A percentile compares a stretch with the other conserved stretches of the same genome.
phyloP scores from a whole-genome alignment of 2,888 invertebrate genomes.

The Oxyscelio sp. region DNA sequence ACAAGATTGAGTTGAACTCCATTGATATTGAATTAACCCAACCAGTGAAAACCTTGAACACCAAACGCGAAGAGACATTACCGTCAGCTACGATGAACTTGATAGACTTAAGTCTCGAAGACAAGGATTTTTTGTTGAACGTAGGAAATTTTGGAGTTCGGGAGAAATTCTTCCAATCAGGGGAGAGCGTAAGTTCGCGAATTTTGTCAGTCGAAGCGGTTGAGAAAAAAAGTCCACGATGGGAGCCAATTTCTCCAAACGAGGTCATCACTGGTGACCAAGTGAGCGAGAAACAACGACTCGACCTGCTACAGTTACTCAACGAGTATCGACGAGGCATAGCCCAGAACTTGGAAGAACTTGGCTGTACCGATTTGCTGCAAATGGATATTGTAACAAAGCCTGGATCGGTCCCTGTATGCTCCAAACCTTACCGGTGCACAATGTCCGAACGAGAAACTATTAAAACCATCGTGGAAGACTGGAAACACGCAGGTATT shows the following conservation, averaged over 20 bases:
- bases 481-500: slow-evolving; percentile 15
- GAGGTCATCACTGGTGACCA: slow-evolving; percentile 36
- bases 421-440: slow-evolving; percentile 42
- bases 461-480: slow-evolving; percentile 9
- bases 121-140: not conserved
- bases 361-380: slow-evolving; percentile 21
- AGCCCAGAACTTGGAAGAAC: slow-evolving; percentile 22
- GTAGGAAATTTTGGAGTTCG: slow-evolving; percentile 20
- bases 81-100: slow-evolving; percentile 12
- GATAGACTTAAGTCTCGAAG: not conserved
- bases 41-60: not conserved
- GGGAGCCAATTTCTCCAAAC: slow-evolving; percentile 16
- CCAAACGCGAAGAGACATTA: not conserved
- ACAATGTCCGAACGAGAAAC: slow-evolving; percentile 33
- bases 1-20: not conserved
- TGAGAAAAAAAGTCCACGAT: slow-evolving; percentile 1
- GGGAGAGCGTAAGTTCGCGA: slow-evolving; percentile 11
- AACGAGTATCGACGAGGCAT: slow-evolving; percentile 28
- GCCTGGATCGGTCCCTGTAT: slow-evolving; percentile 23
- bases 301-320: slow-evolving; percentile 20
- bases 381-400: slow-evolving; percentile 50
- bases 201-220: slow-evolving; percentile 29
- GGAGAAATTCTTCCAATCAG: not conserved
- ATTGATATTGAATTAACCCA: not conserved
- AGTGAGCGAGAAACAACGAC: slow-evolving; percentile 26